Base-by-base conservation (phyloP, 2,113 vertebrate genomes). In the Lathamus discolor region DNA sequence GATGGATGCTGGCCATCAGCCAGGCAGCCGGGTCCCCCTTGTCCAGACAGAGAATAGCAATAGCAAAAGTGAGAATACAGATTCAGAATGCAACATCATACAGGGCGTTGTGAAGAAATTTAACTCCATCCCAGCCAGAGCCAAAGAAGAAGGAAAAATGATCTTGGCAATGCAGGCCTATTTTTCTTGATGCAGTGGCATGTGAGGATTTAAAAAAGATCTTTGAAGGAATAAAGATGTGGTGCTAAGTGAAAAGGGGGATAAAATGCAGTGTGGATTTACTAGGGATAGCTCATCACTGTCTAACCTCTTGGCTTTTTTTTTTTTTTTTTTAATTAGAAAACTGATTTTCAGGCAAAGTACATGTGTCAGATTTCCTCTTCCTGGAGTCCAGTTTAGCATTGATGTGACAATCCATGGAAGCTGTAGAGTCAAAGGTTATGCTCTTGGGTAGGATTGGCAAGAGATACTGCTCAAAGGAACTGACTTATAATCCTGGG, bases 191-290 rank as follows among this genome's bases (percentile, higher is more conserved):
- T 1, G 10, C 46, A 86, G 54, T 70, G 72, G 72, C 1, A 0
- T 74, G 43, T 59, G 37, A 93, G 80, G 91, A 88, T 93, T 95
- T 96, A 80, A 54, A 74, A 92, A 41, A 66, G 31, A 43, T 92
- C n/a, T 93, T 83, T 88, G 76, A 86, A 94, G 73, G 79, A 88
- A 83, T 94, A 86, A 92, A 88, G 64, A 81, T 92, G 72, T 77
- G 54, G 46, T 93, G 54, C 83, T 86, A 95, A 96, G 92, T 94
- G 92, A 79, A 92, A 97, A 96, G 88, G 62, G 39, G 88, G 49
- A 93, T 95, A 93, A 95, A 96, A 90, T 92, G 59, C 76, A 86
- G 55, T 0, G 1, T 92, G 90, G 64, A 90, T 95, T 97, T 96
- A 83, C 72, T 83, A 37, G 49, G 96, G 85, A 86, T 86, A 77